Conservation (phyloP, 2,888 invertebrate species). For the Tyria jacobaeae region DNA sequence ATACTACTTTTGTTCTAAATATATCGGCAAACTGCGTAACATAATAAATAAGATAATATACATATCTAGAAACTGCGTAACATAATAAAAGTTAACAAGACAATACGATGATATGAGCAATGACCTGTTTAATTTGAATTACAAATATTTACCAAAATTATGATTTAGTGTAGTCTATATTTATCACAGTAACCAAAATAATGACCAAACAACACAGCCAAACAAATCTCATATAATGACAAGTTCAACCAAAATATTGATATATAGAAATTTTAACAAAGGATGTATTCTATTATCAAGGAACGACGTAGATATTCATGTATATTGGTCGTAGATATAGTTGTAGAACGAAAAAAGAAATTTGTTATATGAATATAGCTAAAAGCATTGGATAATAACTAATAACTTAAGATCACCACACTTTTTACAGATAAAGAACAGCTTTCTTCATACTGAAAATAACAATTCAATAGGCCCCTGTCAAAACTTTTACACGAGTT, state of each 20-base stretch:
- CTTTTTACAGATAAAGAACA: slow-evolving; percentile 2
- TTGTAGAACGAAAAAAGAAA: too few species aligned
- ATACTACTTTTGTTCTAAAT: too few species aligned
- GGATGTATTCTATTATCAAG: too few species aligned
- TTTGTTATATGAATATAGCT: too few species aligned
- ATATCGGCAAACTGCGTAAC: too few species aligned
- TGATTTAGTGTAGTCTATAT: neutral
- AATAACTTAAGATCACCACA: too few species aligned
- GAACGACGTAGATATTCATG: too few species aligned
- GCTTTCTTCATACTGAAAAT: slow-evolving; percentile 19
- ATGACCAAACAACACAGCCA: neutral
- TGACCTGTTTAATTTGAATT: neutral
- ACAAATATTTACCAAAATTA: neutral
- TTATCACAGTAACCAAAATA: neutral
- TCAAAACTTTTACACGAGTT: slow-evolving; percentile 41
- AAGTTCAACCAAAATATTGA: neutral
- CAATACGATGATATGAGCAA: neutral
- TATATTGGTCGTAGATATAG: too few species aligned
- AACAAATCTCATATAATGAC: neutral
- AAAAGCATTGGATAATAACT: too few species aligned
- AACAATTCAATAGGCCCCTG: slow-evolving; percentile 19
- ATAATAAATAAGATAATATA: too few species aligned
- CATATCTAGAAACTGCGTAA: too few species aligned
- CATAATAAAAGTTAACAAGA: too few species aligned
- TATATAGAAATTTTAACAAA: neutral